Base-by-base conservation (phyloP, 1,140 invertebrate species). In the Orussus abietinus region DNA sequence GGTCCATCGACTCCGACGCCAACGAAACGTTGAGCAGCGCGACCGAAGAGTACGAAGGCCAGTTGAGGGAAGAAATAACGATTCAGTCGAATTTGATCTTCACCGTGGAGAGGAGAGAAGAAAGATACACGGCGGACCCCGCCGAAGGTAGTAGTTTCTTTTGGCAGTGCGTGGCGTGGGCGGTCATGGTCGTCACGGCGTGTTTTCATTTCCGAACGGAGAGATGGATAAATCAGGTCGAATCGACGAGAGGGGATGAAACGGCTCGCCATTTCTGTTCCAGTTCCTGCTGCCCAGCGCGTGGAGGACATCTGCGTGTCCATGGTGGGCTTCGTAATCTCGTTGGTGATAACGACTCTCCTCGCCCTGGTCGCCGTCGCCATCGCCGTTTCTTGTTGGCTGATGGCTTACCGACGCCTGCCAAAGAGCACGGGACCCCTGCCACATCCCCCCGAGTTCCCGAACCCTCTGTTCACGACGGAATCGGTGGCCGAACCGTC, bases 371-470 rank as follows among this genome's bases (percentile, higher is more conserved):
- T 95, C 14, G 91, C 92, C 21, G 90, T 96, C 18, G 92, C 92
- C 13, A 88, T 94, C 21, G 91, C 91, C 30, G 91, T 95, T 14
- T 93, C 90, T 25, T 95, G 92, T 69, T 96, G 91, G 91, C 76
- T 95, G 31, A 90, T 95, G 80, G 92, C 92, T 43, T 94, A 93
- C 74, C 75, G 91, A 55, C 80, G 90, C 47, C 81, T 87, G 56
- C 87, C 89, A 33, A 89, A 90, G 57, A 81, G 84, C 33, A 80
- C 86, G 41, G 91, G 90, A 33, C 92, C 91, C 44, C 78, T 96
- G 59, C 91, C 91, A 49, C 92, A 96, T 77, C 92, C 92, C 36
- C 86, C 90, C 48, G 90, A 95, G 72, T 94, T 96, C 75, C 92
- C 92, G 36, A 95, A 96, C 66, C 91, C 92, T 36, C 76, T 96